Evolutionary conservation across 1,140 invertebrate species (phyloP).

Genomic region (Chelonus insularis): DNA sequence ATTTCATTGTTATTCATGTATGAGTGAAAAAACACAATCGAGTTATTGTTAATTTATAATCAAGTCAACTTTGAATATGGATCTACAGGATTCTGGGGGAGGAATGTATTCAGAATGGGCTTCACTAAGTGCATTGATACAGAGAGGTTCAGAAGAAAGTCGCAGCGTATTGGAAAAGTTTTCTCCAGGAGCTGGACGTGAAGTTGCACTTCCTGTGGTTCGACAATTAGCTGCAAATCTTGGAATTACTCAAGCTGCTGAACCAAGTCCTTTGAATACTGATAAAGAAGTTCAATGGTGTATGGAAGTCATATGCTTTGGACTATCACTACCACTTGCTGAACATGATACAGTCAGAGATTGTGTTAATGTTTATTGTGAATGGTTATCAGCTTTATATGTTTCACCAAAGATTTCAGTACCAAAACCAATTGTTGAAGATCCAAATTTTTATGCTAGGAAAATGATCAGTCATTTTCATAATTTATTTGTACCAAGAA

Average conservation of each 20-base stretch:
- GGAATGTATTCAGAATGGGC: slow-evolving; percentile 88
- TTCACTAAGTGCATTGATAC: slow-evolving; percentile 71
- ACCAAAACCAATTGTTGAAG: slow-evolving; percentile 82
- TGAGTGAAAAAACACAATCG: too few relatives aligned
- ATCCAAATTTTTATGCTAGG: slow-evolving; percentile 89
- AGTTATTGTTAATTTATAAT: too few relatives aligned
- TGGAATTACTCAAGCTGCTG: slow-evolving; percentile 75
- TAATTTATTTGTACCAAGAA: slow-evolving; percentile 93
- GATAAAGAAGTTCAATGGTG: slow-evolving; percentile 89
- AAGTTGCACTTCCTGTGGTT: slow-evolving; percentile 83
- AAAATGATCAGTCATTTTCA: slow-evolving; percentile 92
- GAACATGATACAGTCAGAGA: slow-evolving; percentile 94
- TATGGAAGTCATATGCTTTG: slow-evolving; percentile 92
- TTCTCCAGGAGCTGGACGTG: slow-evolving; percentile 72
- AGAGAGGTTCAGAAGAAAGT: slow-evolving; percentile 67
- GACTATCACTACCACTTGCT: slow-evolving; percentile 82
- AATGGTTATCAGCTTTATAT: slow-evolving; percentile 90
- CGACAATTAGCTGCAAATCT: slow-evolving; percentile 77
- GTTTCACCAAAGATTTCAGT: slow-evolving; percentile 80
- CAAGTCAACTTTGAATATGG: slow-evolving; percentile 20
- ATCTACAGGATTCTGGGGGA: slow-evolving; percentile 56
- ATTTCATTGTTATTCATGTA: slow-evolving; percentile 2
- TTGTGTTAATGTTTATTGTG: slow-evolving; percentile 96
- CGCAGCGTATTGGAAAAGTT: slow-evolving; percentile 88
- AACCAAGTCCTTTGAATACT: slow-evolving; percentile 73